Evolutionary conservation across 2,113 vertebrate genomes (phyloP).

Genomic region (Dolichotis patagonum): DNA sequence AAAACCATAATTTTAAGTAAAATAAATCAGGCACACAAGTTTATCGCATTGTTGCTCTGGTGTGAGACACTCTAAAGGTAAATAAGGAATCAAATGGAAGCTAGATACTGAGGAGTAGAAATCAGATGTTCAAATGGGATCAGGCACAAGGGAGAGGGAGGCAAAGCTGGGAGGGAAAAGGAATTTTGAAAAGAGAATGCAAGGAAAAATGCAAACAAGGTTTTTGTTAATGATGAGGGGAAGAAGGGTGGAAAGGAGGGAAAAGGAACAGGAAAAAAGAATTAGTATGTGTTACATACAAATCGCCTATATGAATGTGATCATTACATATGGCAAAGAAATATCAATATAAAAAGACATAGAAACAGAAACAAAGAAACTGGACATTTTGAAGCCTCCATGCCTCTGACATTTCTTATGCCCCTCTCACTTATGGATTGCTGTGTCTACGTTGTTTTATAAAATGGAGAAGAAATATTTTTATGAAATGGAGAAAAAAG

Average conservation of each 20-base stretch:
- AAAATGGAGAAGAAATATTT: neutral
- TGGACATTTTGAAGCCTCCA: neutral
- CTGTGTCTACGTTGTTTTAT: neutral
- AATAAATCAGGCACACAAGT: neutral
- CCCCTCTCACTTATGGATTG: neutral
- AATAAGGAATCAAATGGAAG: neutral
- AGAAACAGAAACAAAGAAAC: neutral
- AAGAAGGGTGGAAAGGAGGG: neutral
- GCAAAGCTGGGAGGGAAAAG: neutral
- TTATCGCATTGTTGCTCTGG: neutral
- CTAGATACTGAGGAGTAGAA: neutral
- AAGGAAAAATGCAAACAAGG: neutral
- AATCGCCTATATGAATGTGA: neutral
- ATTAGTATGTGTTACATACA: neutral
- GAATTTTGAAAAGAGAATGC: neutral
- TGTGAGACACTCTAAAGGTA: neutral
- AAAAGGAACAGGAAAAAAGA: neutral
- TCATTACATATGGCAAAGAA: neutral
- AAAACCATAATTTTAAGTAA: neutral
- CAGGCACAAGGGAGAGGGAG: neutral
- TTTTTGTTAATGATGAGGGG: neutral
- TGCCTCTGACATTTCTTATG: neutral
- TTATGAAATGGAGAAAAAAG: neutral
- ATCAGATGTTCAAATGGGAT: neutral
- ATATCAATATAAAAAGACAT: neutral